A percentile compares a stretch with the other conserved stretches of the same genome.
phyloP scores from a whole-genome alignment of 2,797 vertebrate genomes.

The Gambelia wislizenii region DNA sequence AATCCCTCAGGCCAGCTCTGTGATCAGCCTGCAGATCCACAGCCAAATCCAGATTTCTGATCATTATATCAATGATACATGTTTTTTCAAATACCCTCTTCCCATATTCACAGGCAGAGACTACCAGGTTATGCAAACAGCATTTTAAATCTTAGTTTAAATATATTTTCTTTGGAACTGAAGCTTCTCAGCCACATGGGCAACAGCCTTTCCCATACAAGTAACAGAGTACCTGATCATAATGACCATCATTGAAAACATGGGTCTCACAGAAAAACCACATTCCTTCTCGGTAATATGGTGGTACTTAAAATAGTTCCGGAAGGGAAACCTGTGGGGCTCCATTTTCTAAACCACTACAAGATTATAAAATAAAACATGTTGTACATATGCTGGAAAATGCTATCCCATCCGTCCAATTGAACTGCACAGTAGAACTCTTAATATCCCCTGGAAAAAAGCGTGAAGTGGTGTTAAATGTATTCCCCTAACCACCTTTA shows the following conservation, averaged over 20 bases:
- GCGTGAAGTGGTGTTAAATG: constrained; percentile 16
- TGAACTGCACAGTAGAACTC: constrained; percentile 32
- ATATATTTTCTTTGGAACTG: not conserved
- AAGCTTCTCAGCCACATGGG: not conserved
- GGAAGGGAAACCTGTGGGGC: not conserved
- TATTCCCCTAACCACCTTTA: constrained; percentile 31
- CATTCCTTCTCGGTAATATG: constrained; percentile 17
- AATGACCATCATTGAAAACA: constrained; percentile 20
- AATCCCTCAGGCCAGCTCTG: not conserved
- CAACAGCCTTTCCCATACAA: not conserved
- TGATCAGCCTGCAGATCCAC: not conserved
- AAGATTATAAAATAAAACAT: constrained; percentile 42
- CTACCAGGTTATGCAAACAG: not conserved
- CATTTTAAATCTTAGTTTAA: not conserved
- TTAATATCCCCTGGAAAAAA: constrained; percentile 20
- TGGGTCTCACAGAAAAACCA: not conserved
- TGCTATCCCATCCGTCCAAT: constrained; percentile 31
- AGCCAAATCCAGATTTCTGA: not conserved
- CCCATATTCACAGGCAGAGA: not conserved
- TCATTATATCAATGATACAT: not conserved
- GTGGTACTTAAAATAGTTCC: constrained; percentile 21
- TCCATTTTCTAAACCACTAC: constrained; percentile 16
- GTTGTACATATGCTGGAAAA: constrained; percentile 42
- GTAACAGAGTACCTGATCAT: not conserved
- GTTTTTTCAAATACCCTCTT: not conserved